phyloP scores from a whole-genome alignment of 2,888 invertebrate species.

The Mimachlamys varia region DNA sequence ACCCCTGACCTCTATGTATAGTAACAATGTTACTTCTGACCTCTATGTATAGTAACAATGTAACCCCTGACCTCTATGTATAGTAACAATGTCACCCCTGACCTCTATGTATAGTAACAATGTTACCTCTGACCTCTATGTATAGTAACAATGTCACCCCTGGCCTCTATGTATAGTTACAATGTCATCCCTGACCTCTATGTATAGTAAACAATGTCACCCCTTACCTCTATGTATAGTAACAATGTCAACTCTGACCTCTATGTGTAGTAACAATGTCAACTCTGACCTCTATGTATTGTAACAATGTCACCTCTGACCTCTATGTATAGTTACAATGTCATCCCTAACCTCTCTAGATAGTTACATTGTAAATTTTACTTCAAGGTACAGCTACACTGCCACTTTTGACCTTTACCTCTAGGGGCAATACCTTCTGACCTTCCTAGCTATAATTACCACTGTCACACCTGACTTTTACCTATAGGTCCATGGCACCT shows the following conservation, averaged over 20 bases:
- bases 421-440: not conserved
- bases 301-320: not conserved
- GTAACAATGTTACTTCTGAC: not conserved
- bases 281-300: not conserved
- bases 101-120: no score
- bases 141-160: not conserved
- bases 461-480: not conserved
- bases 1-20: not conserved
- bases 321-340: not conserved
- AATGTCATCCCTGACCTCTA: not conserved
- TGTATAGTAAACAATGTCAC: not conserved
- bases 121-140: not conserved
- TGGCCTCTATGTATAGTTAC: not conserved
- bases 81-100: no score
- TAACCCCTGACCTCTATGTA: no score
- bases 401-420: not conserved
- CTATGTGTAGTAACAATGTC: not conserved
- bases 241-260: not conserved
- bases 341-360: no score
- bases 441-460: no score
- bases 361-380: no score
- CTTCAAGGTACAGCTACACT: not conserved
- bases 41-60: not conserved
- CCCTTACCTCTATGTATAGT: not conserved
- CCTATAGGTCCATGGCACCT: not conserved